These are phyloP conservation scores for Tiaroga cobitis DNA, from an alignment of 2,797 vertebrate species.

Conservation along the genomic window DNA sequence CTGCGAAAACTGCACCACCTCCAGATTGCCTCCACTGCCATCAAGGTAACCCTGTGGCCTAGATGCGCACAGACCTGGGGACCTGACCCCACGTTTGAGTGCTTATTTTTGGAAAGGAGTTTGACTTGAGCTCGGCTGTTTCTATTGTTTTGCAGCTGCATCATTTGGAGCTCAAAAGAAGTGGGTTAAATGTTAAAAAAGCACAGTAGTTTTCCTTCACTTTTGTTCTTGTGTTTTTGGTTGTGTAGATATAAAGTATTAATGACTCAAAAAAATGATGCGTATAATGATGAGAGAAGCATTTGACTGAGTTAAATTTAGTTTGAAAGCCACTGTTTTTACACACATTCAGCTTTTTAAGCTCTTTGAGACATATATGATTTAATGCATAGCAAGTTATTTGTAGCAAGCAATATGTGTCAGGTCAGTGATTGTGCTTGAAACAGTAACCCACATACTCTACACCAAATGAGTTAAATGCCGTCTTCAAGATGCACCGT, in stretches of 20 bases:
- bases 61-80: conserved; percentile 58
- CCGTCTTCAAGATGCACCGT: background rate
- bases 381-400: conserved; percentile 11
- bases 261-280: background rate
- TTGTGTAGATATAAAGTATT: conserved; percentile 1
- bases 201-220: background rate
- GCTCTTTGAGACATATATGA: conserved; percentile 31
- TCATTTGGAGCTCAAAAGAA: conserved; percentile 40
- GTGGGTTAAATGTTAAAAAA: conserved; percentile 22
- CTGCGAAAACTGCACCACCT: conserved; percentile 93
- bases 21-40: conserved; percentile 95
- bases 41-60: conserved; percentile 81
- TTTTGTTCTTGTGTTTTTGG: conserved; percentile 3
- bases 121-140: conserved; percentile 37
- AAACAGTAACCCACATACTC: conserved; percentile 27
- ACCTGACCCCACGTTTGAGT: conserved; percentile 50
- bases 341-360: background rate
- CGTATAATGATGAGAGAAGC: background rate
- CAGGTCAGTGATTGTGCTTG: conserved; percentile 19
- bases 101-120: conserved; percentile 58
- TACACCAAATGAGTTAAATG: background rate
- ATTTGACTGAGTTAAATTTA: background rate
- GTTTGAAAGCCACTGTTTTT: conserved; percentile 3
- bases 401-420: conserved; percentile 17
- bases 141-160: conserved; percentile 59